Base-by-base conservation (phyloP, 2,888 invertebrate species). In the Napeogenes sylphis region DNA sequence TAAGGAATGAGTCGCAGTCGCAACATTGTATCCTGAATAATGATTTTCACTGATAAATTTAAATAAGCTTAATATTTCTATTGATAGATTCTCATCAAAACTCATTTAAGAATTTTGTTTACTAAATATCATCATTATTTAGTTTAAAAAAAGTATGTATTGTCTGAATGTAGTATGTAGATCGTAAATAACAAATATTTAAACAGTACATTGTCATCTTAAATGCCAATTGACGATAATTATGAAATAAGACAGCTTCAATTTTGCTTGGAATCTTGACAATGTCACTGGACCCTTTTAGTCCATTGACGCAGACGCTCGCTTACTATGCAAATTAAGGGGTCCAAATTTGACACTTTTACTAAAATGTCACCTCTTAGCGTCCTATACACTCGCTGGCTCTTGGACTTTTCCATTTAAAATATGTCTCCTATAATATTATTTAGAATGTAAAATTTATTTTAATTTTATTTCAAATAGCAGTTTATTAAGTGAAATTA, bases 261-360 rank as follows among this genome's bases (percentile, higher is more conserved):
- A 47, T 58, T 63, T 13, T 58, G 59, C 60, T 61, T 53, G 47
- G 60, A 59, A 58, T 63, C 61, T 59, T 57, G 45, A 63, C 57
- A 21, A 1, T 21, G 58, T 60, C 61, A 38, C 74, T 70, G 68
- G 73, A 73, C 79, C 76, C 76, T 76, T 79, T 78, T 75, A 75
- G 76, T 76, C 75, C 75, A 81, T 83, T 80, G 82, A 81, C 79
- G 83, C 74, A 73, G 74, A 74, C 75, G 70, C 73, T 74, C 78
- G 81, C 80, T 87, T 82, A 85, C 82, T 85, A 87, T 86, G 87
- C 81, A 87, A 87, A 87, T 87, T 82, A 77, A 83, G 87, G 84
- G 84, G 83, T 82, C 81, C 76, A 78, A 81, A 86, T 85, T 86
- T 79, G 78, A 78, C 73, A 78, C 67, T 69, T 68, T 65, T 64